phyloP scores from a whole-genome alignment of 2,888 invertebrate genomes.

The Rotaria socialis region DNA sequence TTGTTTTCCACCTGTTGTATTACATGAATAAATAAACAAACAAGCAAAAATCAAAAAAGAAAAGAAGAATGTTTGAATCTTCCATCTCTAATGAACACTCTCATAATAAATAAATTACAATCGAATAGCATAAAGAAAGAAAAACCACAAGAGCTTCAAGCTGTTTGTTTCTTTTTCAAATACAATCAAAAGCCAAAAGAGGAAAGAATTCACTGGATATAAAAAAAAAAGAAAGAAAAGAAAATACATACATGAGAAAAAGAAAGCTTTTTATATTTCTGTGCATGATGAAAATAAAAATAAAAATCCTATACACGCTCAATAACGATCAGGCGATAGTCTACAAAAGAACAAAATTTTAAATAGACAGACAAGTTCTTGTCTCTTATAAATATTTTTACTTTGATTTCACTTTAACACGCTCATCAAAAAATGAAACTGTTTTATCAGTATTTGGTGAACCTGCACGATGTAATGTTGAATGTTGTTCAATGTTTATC shows the following conservation, averaged over 20 bases:
- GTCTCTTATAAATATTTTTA: neutral
- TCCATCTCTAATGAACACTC: neutral
- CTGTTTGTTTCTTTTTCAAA: neutral
- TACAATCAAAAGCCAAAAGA: conserved; percentile 12
- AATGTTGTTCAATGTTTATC: neutral
- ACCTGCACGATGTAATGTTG: neutral
- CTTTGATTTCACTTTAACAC: conserved; percentile 2
- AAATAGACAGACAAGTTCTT: neutral
- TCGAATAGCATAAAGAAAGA: neutral
- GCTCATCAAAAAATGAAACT: conserved; percentile 27
- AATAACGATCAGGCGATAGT: neutral
- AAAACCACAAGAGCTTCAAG: neutral
- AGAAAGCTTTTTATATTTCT: neutral
- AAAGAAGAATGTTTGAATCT: neutral
- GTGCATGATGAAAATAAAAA: conserved; percentile 5
- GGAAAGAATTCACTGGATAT: conserved; percentile 25
- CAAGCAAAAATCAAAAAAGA: neutral
- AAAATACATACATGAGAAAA: neutral
- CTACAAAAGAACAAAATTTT: neutral
- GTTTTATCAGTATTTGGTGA: conserved; percentile 27
- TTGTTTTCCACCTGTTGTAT: neutral
- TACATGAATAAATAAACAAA: conserved; percentile 11
- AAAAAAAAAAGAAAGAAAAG: neutral
- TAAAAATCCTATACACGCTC: neutral
- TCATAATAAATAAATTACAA: neutral